These are phyloP conservation scores for Chaetodon auriga DNA, from an alignment of 2,113 vertebrate genomes.

Conservation along the genomic window DNA sequence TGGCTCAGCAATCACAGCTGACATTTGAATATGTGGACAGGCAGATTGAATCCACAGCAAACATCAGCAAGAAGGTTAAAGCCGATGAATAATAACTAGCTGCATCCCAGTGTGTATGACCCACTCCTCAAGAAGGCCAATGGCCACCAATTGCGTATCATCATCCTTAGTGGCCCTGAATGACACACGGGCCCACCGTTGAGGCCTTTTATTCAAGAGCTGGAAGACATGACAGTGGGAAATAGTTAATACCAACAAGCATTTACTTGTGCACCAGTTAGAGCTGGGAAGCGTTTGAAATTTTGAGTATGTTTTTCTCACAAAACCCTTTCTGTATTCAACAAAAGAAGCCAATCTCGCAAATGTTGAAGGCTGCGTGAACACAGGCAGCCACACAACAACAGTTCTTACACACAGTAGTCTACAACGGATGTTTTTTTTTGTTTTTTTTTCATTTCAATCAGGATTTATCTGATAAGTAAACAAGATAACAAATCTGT, in stretches of 20 bases:
- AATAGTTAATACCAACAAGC: not conserved
- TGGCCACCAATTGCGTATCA: not conserved
- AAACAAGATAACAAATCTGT: not conserved
- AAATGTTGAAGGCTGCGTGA: not conserved
- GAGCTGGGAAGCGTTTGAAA: not conserved
- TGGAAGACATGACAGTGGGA: not conserved
- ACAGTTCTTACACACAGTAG: not conserved
- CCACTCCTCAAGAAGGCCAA: slow-evolving; percentile 34
- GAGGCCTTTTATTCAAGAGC: not conserved
- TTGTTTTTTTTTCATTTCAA: not conserved
- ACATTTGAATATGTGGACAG: slow-evolving; percentile 75
- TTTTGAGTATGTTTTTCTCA: not conserved
- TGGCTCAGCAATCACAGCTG: slow-evolving; percentile 66
- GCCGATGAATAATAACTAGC: slow-evolving; percentile 57
- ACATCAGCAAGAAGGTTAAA: slow-evolving; percentile 55
- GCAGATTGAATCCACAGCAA: slow-evolving; percentile 54
- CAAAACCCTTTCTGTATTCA: not conserved
- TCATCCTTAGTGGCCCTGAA: slow-evolving; percentile 20
- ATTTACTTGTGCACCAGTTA: not conserved
- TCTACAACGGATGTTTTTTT: not conserved
- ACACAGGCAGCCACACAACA: not conserved
- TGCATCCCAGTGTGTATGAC: not conserved
- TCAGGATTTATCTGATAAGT: not conserved
- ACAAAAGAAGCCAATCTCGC: not conserved
- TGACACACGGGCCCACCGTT: not conserved